Evolutionary conservation across 1,140 invertebrate genomes (phyloP), one percentile per base, ranked within the genome.

Genomic region (Globodera ellingtonae): DNA sequence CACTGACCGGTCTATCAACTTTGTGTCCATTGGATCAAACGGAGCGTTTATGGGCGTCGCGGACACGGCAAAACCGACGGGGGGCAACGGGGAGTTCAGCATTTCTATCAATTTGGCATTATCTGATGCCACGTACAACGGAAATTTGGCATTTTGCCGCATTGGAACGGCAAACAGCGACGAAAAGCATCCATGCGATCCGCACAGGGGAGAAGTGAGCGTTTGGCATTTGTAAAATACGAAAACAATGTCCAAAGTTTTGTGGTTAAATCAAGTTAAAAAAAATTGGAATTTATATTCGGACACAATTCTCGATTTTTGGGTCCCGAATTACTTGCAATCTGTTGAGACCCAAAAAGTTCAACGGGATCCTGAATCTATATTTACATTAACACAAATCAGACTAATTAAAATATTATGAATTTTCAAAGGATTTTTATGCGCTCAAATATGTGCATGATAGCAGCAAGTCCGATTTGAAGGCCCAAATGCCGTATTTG

Each of bases 341-440:
- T 24, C 1, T 35, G 35, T 35, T 3, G 35, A 35, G 1, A 35
- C 35, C 35, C 35, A 35, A 35, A 35, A 2, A 35, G 35, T 35
- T 35, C 35, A 35, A 35, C 35, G 35, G 35, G 35, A 35, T 35
- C 35, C 35, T 35, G 2, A 35, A 35, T 35, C 35, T 35, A 35
- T 35, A 35, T 35, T 35, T 35, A 35, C 35, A 35, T 3, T 35
- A 35, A 35, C 35, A 35, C 35, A 35, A 35, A 35, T 35, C 35
- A 35, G 35, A 35, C 35, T 3, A 3, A 35, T 35, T 35, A 35
- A 35, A 35, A 35, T 35, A 35, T 24, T 52, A 9, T 52, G 13
- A 75, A 50, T 6, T 13, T 62, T 21, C n/a, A 6, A 21, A 78
- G 46, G 85, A 88, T 75, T 85, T 87, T 72, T 88, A 87, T 72